These are phyloP conservation scores for Drosophila sproati DNA, from an alignment of 1,140 invertebrate genomes.

Conservation along the genomic window DNA sequence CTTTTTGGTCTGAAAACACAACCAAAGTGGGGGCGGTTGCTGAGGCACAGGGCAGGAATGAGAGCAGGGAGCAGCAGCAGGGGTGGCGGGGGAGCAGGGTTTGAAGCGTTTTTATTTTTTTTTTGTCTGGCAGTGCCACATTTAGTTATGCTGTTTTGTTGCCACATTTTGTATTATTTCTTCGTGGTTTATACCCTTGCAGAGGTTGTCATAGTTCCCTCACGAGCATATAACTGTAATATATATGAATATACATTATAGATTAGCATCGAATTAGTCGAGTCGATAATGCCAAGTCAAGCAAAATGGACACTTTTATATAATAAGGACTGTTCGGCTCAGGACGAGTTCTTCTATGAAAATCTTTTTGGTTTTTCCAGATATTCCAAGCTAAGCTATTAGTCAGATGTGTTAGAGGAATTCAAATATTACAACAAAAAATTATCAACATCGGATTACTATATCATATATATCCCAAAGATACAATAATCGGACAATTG, in stretches of 20 bases:
- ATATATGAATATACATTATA: too few species aligned
- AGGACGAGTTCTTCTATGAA: too few species aligned
- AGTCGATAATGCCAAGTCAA: too few species aligned
- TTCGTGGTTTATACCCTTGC: constrained; percentile 1
- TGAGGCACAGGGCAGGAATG: neutral
- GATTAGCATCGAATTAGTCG: too few species aligned
- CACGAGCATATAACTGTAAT: too few species aligned
- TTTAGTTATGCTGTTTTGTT: constrained; percentile 78
- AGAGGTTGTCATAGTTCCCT: neutral
- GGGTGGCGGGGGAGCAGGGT: neutral
- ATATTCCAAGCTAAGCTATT: neutral
- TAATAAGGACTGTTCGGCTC: too few species aligned
- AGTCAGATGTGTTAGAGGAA: neutral
- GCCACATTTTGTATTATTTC: constrained; percentile 48
- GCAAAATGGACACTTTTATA: too few species aligned
- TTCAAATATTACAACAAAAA: too few species aligned
- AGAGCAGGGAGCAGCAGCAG: neutral
- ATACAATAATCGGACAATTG: too few species aligned
- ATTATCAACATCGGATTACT: too few species aligned
- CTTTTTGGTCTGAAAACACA: constrained; percentile 52
- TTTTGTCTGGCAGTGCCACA: constrained; percentile 33
- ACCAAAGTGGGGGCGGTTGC: constrained; percentile 11
- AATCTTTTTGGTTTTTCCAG: neutral
- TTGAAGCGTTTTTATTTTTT: neutral
- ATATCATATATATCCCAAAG: too few species aligned